Evolutionary conservation across 2,797 vertebrate genomes (phyloP).

Genomic region (Sparus aurata): DNA sequence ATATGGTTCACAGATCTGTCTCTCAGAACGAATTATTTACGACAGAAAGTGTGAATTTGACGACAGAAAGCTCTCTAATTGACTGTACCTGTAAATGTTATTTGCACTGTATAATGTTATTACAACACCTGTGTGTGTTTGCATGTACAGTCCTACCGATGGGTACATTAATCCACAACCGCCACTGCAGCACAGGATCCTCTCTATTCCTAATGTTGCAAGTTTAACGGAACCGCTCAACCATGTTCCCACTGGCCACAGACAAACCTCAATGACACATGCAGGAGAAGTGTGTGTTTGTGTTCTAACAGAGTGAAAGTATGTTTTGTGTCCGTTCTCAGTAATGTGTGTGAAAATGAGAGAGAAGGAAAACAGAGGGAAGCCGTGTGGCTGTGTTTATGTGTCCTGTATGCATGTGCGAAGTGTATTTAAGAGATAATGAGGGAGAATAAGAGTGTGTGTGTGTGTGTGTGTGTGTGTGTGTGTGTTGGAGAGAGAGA

Average conservation of each 20-base stretch:
- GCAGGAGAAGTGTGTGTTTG: not conserved
- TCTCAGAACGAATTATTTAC: not conserved
- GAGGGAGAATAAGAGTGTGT: not conserved
- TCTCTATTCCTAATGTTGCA: conserved; percentile 1
- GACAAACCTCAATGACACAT: conserved; percentile 29
- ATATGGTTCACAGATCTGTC: not conserved
- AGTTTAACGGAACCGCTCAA: conserved; percentile 1
- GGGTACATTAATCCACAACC: not conserved
- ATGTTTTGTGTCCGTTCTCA: not conserved
- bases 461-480: conserved; percentile 5
- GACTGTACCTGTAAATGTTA: not conserved
- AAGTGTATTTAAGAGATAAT: not conserved
- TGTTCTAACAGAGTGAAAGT: conserved; percentile 1
- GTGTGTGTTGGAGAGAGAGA: no score
- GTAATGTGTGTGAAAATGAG: not conserved
- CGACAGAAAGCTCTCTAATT: no score
- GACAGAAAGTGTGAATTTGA: not conserved
- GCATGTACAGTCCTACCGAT: not conserved
- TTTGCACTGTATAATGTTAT: not conserved
- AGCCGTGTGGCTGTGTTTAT: not conserved
- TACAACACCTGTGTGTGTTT: not conserved
- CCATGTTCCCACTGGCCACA: conserved; percentile 18
- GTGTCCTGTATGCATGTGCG: not conserved
- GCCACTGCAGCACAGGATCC: conserved; percentile 8
- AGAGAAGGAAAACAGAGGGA: not conserved